Base-by-base conservation (phyloP, 1,140 invertebrate genomes). In the Solenopsis invicta region DNA sequence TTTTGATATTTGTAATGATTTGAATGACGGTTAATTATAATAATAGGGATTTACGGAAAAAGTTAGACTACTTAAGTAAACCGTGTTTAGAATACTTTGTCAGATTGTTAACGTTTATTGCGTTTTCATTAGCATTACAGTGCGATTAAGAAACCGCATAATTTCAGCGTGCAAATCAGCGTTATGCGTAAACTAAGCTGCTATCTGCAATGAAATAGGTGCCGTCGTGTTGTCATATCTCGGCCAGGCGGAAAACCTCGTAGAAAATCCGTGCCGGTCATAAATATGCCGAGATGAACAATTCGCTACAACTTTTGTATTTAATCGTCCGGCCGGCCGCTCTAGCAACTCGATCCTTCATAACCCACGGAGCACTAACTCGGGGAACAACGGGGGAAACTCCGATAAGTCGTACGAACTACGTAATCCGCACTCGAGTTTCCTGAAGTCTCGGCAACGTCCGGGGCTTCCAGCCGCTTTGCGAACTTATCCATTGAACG, bases 401-500 rank as follows among this genome's bases (percentile, higher is more conserved):
- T 89, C 86, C 76, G 90, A 91, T 89, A 92, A 93, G 90, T 92
- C 88, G 85, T 64, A 87, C 71, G 88, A 91, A 91, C 74, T 91
- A 86, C 62, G 78, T 90, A 90, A 90, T 88, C 87, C 75, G 67
- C 74, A 54, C 52, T 85, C 52, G 88, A 91, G 87, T 88, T 92
- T 88, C 81, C 64, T 62, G 45, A 67, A 69, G 71, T 52, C 29
- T n/a, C 62, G 59, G 59, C 80, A 78, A 87, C 76, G 75, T 72
- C 24, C 62, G 56, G 37, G 66, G 66, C 64, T 82, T 61, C 62
- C 56, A 84, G 80, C 54, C 78, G 76, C 52, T 34, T 61, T 71
- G 61, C 56, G 24, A 90, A 88, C 80, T 90, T 90, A 88, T 90
- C 81, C 89, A 64, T 84, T 67, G 71, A 88, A 90, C 88, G 86